Evolutionary conservation across 2,888 invertebrate species (phyloP), one percentile per base, ranked within the genome.

Genomic region (Sympetrum striolatum): DNA sequence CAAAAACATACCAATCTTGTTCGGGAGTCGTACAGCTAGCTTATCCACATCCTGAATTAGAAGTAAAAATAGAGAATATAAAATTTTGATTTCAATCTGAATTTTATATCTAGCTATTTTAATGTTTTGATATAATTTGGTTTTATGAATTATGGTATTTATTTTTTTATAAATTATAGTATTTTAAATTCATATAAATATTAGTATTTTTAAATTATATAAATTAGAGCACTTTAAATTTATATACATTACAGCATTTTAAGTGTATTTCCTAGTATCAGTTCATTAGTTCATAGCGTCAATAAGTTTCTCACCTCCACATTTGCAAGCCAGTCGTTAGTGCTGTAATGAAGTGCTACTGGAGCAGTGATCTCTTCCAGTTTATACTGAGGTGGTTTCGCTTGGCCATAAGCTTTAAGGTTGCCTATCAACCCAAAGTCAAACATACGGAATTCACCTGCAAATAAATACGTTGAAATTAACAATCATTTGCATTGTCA

Each of bases 11-110:
- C 95, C 95, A 90, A 93, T 92, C 14, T 95, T 94, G 92, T 95
- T 95, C 0, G 94, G 94, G 22, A 97, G 92, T 91, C 95, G 93
- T 0, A 93, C 93, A 86, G 95, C 95, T 79, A 97, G 93, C 90
- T 94, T 94, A 14, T 94, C 93, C 0, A 96, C 96, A 92, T 97
- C 97, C 93, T 95, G 92, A 53, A 94, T 92, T 35, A 2, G 12
- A 64, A 80, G 44, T 39, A 37, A 73, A 79, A 79, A 90, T 25
- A 81, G 44, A 18, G 4, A 8, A 64, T 64, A n/a, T 64, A 1
- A 22, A 3, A 64, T 64, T 5, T 6, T n/a, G 60, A n/a, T 64
- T 64, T 64, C 1, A 10, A 22, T 64, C 64, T 10, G 4, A 25
- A 2, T 64, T 64, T 8, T n/a, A n/a, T 25, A 18, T 8, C n/a